Evolutionary conservation across 2,888 invertebrate species (phyloP), one percentile per base, ranked within the genome.

Genomic region (Philopedon plagiatum): DNA sequence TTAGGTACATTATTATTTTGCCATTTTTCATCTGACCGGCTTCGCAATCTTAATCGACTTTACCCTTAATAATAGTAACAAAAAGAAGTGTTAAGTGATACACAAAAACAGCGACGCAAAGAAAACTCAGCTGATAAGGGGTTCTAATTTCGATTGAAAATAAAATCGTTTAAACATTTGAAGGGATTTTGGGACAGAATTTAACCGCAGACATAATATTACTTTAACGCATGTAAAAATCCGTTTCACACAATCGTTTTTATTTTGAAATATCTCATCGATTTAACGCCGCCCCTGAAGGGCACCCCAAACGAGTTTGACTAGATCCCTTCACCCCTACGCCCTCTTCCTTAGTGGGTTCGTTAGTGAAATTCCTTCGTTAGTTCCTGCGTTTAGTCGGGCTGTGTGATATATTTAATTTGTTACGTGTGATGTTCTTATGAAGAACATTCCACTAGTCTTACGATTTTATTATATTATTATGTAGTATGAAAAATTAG

Each of bases 351-450:
- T 70, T 71, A 71, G 71, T 65, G 58, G 71, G 71, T 71, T 71
- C 71, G 71, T 71, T 71, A 71, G 71, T 65, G 60, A 71, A 65
- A 71, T 71, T 71, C 71, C 71, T 71, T 71, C 71, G 71, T 71
- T 71, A 71, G 71, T 71, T 71, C 65, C 71, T 71, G 65, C 60
- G 63, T 70, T 70, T 70, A 63, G 70, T 63, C 70, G 70, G 49
- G 63, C 37, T 57, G 56, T 57, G 49, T 70, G 44, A 70, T 70
- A 70, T 64, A 70, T 70, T 63, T 70, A 70, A 70, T 70, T 63
- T 64, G 70, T 58, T 70, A 70, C 70, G 70, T 70, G 70, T 64
- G 57, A 70, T 69, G 61, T 60, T 51, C 60, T 60, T 46, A 69
- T 34, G 57, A 49, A 9, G 56, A 65, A 57, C 41, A 57, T 61